phyloP scores from a whole-genome alignment of 1,140 invertebrate species.

The Medauroidea extradentata region DNA sequence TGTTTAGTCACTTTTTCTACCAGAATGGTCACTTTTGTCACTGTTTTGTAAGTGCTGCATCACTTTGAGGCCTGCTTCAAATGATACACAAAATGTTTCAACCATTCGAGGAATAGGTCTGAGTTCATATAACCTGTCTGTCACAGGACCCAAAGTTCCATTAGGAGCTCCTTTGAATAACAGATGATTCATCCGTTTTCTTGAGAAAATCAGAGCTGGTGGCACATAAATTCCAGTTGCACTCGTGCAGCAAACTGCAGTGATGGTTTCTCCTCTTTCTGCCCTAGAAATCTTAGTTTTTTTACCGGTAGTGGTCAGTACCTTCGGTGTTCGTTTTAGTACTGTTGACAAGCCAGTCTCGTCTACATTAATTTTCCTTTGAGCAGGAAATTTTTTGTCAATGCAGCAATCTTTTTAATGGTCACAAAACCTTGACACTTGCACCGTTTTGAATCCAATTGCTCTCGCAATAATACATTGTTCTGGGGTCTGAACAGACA shows the following conservation, averaged over 20 bases:
- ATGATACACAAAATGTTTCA: slow-evolving; percentile 27
- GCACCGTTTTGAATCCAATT: slow-evolving; percentile 23
- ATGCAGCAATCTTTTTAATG: background rate
- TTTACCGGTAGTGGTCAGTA: slow-evolving; percentile 12
- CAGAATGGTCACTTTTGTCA: too few species aligned
- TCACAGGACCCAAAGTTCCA: slow-evolving; percentile 13
- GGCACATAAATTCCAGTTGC: slow-evolving; percentile 28
- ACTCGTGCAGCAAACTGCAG: slow-evolving; percentile 29
- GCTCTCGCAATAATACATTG: background rate
- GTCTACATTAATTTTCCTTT: too few species aligned
- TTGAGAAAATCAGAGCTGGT: slow-evolving; percentile 27
- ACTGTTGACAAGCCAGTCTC: too few species aligned
- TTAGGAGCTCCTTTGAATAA: slow-evolving; percentile 12
- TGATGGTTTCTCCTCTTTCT: slow-evolving; percentile 34
- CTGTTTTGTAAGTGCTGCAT: too few species aligned
- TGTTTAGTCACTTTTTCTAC: too few species aligned
- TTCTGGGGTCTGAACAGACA: too few species aligned
- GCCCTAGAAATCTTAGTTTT: slow-evolving; percentile 19
- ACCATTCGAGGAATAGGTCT: slow-evolving; percentile 31
- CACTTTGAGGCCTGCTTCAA: too few species aligned
- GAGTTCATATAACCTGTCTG: slow-evolving; percentile 32
- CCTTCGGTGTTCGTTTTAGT: background rate
- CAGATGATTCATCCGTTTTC: slow-evolving; percentile 18
- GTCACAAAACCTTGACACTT: slow-evolving; percentile 26
- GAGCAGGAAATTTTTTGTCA: too few species aligned